These are phyloP conservation scores for Leptoclinus maculatus DNA, from an alignment of 2,797 vertebrate genomes.

Conservation along the genomic window DNA sequence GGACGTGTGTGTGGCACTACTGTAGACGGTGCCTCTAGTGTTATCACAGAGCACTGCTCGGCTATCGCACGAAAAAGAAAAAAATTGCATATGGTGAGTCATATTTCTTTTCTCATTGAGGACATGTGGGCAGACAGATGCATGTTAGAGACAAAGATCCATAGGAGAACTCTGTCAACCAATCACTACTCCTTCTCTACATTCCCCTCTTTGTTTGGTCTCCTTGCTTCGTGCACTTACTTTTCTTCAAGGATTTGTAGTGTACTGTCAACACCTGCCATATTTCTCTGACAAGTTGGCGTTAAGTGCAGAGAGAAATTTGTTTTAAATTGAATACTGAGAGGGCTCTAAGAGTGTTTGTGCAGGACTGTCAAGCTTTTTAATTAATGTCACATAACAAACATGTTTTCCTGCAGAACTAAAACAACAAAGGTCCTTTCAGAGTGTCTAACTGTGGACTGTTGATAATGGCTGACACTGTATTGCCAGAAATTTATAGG, in stretches of 20 bases:
- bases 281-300: constrained; percentile 60
- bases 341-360: constrained; percentile 65
- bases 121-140: constrained; percentile 10
- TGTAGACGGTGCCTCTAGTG: constrained; percentile 9
- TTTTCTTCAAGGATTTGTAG: constrained; percentile 39
- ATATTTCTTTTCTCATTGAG: constrained; percentile 22
- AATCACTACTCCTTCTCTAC: constrained; percentile 14
- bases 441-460: constrained; percentile 57
- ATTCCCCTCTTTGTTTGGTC: constrained; percentile 32
- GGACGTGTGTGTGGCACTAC: constrained; percentile 36
- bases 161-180: constrained; percentile 11
- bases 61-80: constrained; percentile 36
- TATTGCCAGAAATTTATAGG: constrained; percentile 35
- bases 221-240: constrained; percentile 42
- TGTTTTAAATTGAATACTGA: constrained; percentile 75
- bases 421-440: constrained; percentile 63
- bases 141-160: constrained; percentile 36
- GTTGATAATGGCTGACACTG: constrained; percentile 54
- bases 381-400: constrained; percentile 74
- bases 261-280: constrained; percentile 66
- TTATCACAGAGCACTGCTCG: constrained; percentile 35
- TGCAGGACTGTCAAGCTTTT: constrained; percentile 68
- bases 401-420: constrained; percentile 62
- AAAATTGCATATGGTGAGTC: neutral
- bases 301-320: constrained; percentile 71